phyloP scores from a whole-genome alignment of 2,113 vertebrate species.

The Limanda limanda region DNA sequence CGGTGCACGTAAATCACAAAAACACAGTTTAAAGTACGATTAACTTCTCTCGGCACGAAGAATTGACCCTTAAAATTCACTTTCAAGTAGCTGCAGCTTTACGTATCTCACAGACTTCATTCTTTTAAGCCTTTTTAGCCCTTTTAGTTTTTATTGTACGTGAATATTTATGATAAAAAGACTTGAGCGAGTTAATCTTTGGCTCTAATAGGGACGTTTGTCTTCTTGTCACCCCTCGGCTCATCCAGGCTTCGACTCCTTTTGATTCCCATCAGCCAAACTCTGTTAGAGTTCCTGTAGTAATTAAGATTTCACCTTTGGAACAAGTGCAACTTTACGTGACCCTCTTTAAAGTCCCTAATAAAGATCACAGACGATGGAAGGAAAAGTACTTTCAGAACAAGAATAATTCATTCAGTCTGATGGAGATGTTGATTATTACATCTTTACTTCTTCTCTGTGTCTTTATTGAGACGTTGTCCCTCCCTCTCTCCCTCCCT shows the following conservation, averaged over 20 bases:
- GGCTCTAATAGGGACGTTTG: too few species aligned
- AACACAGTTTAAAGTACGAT: not conserved
- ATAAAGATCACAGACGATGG: too few species aligned
- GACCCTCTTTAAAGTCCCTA: too few species aligned
- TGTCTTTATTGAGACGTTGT: conserved; percentile 27
- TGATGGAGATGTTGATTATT: conserved; percentile 28
- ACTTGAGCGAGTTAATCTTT: too few species aligned
- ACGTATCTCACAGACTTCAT: not conserved
- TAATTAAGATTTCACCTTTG: too few species aligned
- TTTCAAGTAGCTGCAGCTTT: not conserved
- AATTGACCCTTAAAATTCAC: not conserved
- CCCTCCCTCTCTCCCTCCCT: not conserved
- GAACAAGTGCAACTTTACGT: too few species aligned
- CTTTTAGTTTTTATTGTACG: not conserved
- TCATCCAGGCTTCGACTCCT: too few species aligned
- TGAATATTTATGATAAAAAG: too few species aligned
- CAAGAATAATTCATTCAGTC: not conserved
- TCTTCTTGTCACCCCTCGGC: too few species aligned
- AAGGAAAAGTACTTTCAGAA: too few species aligned
- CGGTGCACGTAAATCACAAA: not conserved
- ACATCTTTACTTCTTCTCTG: conserved; percentile 17
- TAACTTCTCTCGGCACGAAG: not conserved
- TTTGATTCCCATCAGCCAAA: too few species aligned
- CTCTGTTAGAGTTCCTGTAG: too few species aligned
- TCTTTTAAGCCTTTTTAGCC: not conserved